Base-by-base conservation (phyloP, 2,113 vertebrate species). In the Parus major region DNA sequence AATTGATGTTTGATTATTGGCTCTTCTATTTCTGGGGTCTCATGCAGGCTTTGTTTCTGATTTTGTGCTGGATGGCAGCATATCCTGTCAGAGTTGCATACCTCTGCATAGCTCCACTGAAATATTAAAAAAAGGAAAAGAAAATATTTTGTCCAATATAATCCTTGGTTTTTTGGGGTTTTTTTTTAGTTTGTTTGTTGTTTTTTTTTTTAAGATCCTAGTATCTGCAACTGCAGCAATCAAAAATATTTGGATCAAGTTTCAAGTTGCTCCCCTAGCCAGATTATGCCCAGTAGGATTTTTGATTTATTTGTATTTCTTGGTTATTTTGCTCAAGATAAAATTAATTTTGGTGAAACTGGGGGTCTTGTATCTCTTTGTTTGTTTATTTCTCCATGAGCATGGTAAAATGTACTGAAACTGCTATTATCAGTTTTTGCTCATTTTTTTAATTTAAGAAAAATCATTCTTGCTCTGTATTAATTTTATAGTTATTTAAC, bases 401-500 rank as follows among this genome's bases (percentile, higher is more conserved):
- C 18, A 12, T 3, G 8, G 24, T 66, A 41, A 71, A 70, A 39
- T 52, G 16, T 57, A 18, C 19, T 44, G 44, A 72, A 82, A 44
- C 10, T 36, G 2, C 7, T 12, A 44, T 49, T 65, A 39, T 23
- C 19, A 42, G 28, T 0, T 59, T 76, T 80, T 88, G 21, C 3
- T 81, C 1, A 10, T 39, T 39, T 15, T 77, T 84, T 53, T 31
- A 49, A 22, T 44, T 60, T 41, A 44, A n/a, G 16, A 66, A 44
- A 59, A 65, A 39, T 2, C 2, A 12, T 4, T n/a, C 8, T 50
- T 61, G 3, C 4, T 82, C 17, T 39, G 0, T 39, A 1, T 72
- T 81, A 50, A 44, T 90, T 79, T 75, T 73, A 11, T 35, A 82
- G n/a, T 33, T 80, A 53, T 35, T 79, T 72, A 28, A 11, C 11